Percentiles rank a stretch among this genome's conserved stretches.
Conservation (phyloP, 2,797 vertebrate genomes). For the Petrocephalus sullivani region DNA sequence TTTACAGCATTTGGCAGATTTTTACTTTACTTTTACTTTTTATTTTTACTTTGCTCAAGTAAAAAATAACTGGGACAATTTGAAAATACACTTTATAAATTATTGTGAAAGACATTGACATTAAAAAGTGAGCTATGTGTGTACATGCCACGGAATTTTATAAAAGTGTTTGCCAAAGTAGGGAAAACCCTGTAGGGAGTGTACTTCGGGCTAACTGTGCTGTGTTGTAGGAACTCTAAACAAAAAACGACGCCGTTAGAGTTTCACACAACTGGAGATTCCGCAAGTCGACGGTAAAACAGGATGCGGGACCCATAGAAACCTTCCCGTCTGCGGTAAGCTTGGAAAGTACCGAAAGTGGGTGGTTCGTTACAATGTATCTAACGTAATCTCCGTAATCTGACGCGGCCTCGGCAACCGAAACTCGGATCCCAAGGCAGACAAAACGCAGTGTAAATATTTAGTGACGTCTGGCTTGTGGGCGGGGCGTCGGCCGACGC, state of each 20-base stretch:
- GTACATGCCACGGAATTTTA: not conserved
- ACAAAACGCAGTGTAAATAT: not conserved
- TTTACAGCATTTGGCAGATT: too few relatives aligned
- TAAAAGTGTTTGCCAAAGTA: not conserved
- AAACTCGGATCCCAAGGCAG: too few relatives aligned
- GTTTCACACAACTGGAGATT: not conserved
- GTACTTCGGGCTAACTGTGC: not conserved
- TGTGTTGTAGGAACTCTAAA: not conserved
- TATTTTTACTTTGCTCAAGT: not conserved
- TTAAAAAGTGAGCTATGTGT: not conserved
- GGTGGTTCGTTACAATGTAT: not conserved
- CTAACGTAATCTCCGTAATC: too few relatives aligned
- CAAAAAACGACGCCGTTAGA: not conserved
- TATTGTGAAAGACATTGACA: not conserved
- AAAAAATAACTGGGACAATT: not conserved
- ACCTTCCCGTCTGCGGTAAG: not conserved
- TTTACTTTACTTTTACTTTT: too few relatives aligned
- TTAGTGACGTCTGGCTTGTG: constrained; percentile 15
- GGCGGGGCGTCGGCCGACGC: not conserved
- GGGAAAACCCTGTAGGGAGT: not conserved
- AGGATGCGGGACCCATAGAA: not conserved
- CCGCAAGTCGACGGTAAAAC: not conserved
- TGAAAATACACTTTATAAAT: not conserved
- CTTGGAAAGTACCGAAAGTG: constrained; percentile 20
- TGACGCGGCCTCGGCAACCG: too few relatives aligned